These are phyloP conservation scores for Oscheius sp. DNA, from an alignment of 2,888 invertebrate genomes.

Conservation along the genomic window DNA sequence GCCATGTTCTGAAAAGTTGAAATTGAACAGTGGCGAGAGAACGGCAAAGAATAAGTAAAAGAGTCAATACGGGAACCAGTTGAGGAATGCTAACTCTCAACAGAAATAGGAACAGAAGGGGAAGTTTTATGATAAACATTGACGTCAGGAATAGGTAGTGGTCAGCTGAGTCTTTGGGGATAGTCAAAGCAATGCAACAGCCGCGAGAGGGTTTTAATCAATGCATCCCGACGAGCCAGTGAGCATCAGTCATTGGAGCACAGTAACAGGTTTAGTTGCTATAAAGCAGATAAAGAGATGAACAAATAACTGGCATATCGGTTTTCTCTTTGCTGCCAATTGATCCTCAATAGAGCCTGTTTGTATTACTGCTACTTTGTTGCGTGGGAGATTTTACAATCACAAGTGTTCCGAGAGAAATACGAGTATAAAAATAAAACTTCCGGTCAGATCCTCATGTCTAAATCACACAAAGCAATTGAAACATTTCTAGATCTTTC, in stretches of 20 bases:
- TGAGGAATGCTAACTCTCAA: neutral
- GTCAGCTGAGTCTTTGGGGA: neutral
- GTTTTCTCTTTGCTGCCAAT: no score
- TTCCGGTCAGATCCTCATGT: neutral
- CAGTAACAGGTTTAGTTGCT: no score
- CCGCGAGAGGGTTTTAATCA: slow-evolving; percentile 22
- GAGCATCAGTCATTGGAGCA: slow-evolving; percentile 25
- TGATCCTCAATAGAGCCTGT: neutral
- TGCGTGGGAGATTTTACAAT: neutral
- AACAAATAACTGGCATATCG: neutral
- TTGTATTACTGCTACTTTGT: slow-evolving; percentile 6
- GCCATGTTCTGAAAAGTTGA: slow-evolving; percentile 14
- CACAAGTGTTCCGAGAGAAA: neutral
- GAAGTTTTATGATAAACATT: neutral
- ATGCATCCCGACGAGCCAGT: slow-evolving; percentile 3
- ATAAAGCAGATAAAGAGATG: no score
- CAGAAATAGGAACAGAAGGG: neutral
- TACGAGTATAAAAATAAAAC: neutral
- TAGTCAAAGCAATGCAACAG: slow-evolving; percentile 11
- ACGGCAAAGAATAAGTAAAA: neutral
- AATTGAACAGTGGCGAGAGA: neutral
- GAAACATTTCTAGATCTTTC: no score
- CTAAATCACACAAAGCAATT: neutral
- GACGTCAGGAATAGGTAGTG: neutral
- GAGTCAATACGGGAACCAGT: neutral